Conservation (phyloP, 2,113 vertebrate species). For the Platysteira castanea region DNA sequence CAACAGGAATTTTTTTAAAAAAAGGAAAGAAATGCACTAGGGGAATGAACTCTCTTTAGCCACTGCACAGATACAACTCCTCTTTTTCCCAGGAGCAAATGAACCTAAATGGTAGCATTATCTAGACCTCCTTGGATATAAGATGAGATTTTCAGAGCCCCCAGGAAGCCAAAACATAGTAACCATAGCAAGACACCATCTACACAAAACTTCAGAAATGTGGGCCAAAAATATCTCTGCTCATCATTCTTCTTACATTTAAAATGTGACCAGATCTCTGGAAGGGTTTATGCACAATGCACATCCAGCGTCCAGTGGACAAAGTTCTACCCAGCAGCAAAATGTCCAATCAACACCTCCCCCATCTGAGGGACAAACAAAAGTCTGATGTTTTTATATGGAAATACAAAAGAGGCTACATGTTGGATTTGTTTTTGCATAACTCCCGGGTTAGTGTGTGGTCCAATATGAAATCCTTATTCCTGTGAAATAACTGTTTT, state of each 20-base stretch:
- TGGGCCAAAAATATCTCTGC: neutral
- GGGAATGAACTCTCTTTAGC: neutral
- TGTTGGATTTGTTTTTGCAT: neutral
- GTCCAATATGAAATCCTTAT: neutral
- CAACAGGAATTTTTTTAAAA: neutral
- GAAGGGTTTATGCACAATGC: neutral
- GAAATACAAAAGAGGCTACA: neutral
- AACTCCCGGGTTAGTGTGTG: neutral
- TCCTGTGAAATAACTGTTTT: neutral
- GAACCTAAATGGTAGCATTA: neutral
- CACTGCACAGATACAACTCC: neutral
- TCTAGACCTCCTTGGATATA: neutral
- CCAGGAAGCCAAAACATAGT: neutral
- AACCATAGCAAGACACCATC: neutral
- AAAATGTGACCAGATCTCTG: neutral
- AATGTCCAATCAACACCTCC: neutral
- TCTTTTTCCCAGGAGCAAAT: neutral
- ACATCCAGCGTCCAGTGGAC: neutral
- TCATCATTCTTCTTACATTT: neutral
- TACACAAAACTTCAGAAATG: neutral
- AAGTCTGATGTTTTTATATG: neutral
- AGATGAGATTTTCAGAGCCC: neutral
- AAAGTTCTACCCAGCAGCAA: neutral
- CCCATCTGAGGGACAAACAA: neutral
- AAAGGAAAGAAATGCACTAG: accelerated